Base-by-base conservation (phyloP, 37 sponge, comb jelly and placozoan genomes). In the Hexactinellida sp. region DNA sequence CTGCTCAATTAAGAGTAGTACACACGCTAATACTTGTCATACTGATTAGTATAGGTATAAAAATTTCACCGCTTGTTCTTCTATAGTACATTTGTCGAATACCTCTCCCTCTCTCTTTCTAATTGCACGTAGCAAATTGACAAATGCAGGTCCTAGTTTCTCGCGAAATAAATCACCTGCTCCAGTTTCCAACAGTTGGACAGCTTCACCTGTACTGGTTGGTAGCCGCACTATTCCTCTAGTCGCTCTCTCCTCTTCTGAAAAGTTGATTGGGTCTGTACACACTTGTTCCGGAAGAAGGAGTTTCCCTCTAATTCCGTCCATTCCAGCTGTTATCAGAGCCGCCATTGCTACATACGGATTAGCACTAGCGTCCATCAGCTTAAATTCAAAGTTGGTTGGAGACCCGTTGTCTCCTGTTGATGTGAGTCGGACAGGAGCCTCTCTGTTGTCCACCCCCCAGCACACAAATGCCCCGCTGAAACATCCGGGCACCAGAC, bases 331-430 rank as follows among this genome's bases (percentile, higher is more conserved):
- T 36, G 86, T 86, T 30, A 89, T 83, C 0, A 86, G 13, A 32
- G 86, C 86, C 5, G 86, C 89, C 54, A 89, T 41, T 28, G 86
- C 89, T 9, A 86, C n/a, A 54, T 86, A 89, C 1, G 89, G 89
- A 36, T 89, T 89, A 52, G 83, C 83, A 82, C 52, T 37, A 9
- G 84, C 54, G 82, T 89, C 89, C 23, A 54, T 38, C 13, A 86
- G 82, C 63, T 86, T 86, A 25, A 89, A 19, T 38, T 89, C 89
- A 89, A 89, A 86, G 84, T 89, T 82, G 37, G 86, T 89, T 25
- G 86, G 83, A 32, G 24, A 36, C 28, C 83, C 83, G 25, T 13
- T 47, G 0, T n/a, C 36, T 0, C 83, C 55, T 34, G 39, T 83
- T 32, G 9, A 24, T 23, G 89, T 86, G 1, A 89, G 54, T 32